Conservation (phyloP, 2,113 vertebrate genomes). For the Labeo rohita region DNA sequence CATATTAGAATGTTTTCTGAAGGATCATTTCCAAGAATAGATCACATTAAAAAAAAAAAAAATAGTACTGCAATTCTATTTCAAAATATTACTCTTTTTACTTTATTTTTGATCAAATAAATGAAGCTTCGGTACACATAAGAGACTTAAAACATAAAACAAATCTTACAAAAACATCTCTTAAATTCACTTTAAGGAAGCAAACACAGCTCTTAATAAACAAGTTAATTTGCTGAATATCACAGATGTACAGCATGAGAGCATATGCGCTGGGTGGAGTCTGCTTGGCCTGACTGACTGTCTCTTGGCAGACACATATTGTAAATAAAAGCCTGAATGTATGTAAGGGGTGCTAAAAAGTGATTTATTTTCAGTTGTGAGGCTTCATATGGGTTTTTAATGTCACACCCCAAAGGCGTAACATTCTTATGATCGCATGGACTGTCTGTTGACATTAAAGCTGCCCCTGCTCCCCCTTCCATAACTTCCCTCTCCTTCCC, state of each 20-base stretch:
- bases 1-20: too few species aligned
- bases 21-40: too few species aligned
- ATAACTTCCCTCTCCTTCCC: neutral
- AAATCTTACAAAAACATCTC: too few species aligned
- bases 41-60: too few species aligned
- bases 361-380: constrained; percentile 14
- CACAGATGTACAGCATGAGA: neutral
- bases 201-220: neutral
- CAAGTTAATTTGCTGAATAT: neutral
- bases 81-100: too few species aligned
- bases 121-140: too few species aligned
- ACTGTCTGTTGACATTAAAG: neutral
- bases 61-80: too few species aligned
- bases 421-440: neutral
- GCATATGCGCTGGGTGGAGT: constrained; percentile 6
- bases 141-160: too few species aligned
- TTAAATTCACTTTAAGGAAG: neutral
- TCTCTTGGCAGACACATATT: constrained; percentile 9
- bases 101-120: too few species aligned
- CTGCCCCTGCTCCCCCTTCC: neutral
- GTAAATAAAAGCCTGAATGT: constrained; percentile 8
- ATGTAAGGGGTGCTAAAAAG: constrained; percentile 2
- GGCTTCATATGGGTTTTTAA: neutral
- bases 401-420: neutral
- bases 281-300: neutral